Base-by-base conservation (phyloP, 1,140 invertebrate species). In the Monomorium pharaonis region DNA sequence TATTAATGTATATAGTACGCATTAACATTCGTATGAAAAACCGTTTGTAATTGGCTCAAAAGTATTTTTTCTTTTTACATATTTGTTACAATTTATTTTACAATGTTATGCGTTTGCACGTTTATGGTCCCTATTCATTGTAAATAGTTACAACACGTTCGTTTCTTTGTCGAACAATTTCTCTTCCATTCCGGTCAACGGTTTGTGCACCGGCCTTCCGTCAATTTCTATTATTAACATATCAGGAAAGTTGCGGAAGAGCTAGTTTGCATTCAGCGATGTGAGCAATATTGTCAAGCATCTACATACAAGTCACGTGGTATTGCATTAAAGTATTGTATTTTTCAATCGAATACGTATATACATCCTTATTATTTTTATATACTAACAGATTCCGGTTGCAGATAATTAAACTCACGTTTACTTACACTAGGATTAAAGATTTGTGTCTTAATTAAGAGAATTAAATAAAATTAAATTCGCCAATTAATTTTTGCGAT, bases 181-280 rank as follows among this genome's bases (percentile, higher is more conserved):
- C 37, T 62, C 60, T 58, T 63, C 42, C 27, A 58, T 62, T 47
- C 21, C 16, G 18, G 14, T 77, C 18, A 47, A 47, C 42, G 24
- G 14, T 63, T 37, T 6, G 37, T 21, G 24, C 27, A 30, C 42
- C 24, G 3, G 18, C 14, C 37, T 77, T 77, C 37, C 56, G 42
- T 47, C 24, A 77, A 63, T 77, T 77, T 77, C 56, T 77, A 63
- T 62, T 77, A 77, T 77, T 77, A 77, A 47, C 75, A 63, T 77
- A 77, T 77, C 75, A 63, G 24, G 24, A 63, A 77, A 63, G 58
- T 77, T 24, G 24, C 56, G 37, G 42, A 63, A 77, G 56, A 77
- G 18, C 18, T 12, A 12, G 27, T 16, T 63, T 77, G 42, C 37
- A 77, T 77, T 77, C 56, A 63, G 37, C 74, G 42, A 16, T 27